Evolutionary conservation across 2,113 vertebrate species (phyloP).

Genomic region (Malurus elegans): DNA sequence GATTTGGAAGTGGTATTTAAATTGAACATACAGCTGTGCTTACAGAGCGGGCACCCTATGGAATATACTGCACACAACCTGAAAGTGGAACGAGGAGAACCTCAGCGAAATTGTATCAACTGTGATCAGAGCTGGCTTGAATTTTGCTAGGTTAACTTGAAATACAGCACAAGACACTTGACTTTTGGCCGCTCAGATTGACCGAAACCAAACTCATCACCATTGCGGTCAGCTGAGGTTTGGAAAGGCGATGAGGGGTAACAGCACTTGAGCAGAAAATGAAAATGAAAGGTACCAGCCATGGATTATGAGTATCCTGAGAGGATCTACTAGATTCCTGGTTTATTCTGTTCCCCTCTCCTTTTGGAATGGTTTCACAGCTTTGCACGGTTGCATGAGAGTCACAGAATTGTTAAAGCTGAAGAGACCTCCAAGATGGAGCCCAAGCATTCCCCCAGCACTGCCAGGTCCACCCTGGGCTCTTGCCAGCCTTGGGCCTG

Average conservation of each 20-base stretch:
- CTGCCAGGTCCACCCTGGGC: neutral
- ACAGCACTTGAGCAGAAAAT: neutral
- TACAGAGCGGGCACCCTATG: neutral
- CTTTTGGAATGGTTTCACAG: neutral
- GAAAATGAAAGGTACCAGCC: neutral
- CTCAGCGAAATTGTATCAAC: neutral
- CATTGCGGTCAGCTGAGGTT: neutral
- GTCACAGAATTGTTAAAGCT: neutral
- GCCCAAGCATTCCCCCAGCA: neutral
- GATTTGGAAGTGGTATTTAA: neutral
- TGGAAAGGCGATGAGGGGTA: neutral
- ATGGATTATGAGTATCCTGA: neutral
- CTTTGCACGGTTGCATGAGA: neutral
- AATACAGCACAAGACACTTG: neutral
- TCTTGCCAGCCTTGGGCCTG: neutral
- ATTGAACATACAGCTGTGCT: neutral
- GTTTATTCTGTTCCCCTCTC: neutral
- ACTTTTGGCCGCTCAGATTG: neutral
- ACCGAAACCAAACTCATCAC: neutral
- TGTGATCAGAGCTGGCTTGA: neutral
- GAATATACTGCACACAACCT: neutral
- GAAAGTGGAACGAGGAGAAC: neutral
- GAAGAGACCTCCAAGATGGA: accelerated
- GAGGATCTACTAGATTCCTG: neutral
- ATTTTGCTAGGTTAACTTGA: neutral